A percentile compares a stretch with the other conserved stretches of the same genome.
Conservation (phyloP, 2,113 vertebrate species). For the Halichoerus grypus region DNA sequence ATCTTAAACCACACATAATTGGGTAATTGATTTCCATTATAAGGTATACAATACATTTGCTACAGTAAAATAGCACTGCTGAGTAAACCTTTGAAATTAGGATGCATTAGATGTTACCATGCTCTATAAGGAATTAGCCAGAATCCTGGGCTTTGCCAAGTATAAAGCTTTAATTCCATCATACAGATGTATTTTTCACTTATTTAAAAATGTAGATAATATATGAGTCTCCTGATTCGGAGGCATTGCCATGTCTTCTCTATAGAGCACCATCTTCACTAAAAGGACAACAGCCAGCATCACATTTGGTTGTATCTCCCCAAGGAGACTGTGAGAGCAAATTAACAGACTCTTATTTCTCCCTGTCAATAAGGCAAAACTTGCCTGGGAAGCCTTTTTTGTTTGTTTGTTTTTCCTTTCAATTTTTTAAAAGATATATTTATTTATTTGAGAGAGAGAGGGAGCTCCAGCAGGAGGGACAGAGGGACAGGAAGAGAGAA, state of each 20-base stretch:
- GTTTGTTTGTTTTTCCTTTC: background rate
- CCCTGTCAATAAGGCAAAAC: background rate
- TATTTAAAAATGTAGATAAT: background rate
- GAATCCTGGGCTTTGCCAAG: background rate
- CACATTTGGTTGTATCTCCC: background rate
- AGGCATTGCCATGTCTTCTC: background rate
- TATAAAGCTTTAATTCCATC: background rate
- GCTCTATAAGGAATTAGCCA: background rate
- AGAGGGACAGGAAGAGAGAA: background rate
- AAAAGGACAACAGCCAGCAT: background rate
- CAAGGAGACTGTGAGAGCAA: no score
- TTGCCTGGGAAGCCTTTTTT: background rate
- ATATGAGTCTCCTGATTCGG: background rate
- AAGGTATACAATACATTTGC: slow-evolving; percentile 44
- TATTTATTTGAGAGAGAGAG: background rate
- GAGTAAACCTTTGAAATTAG: slow-evolving; percentile 64
- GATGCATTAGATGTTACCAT: background rate
- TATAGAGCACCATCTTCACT: background rate
- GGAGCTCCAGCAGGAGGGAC: no score
- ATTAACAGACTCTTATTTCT: background rate
- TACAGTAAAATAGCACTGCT: background rate
- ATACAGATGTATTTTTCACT: background rate
- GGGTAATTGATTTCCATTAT: slow-evolving; percentile 64
- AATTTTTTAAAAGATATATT: background rate
- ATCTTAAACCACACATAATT: slow-evolving; percentile 56